Evolutionary conservation across 2,113 vertebrate genomes (phyloP).

Genomic region (Hippocampus zosterae): DNA sequence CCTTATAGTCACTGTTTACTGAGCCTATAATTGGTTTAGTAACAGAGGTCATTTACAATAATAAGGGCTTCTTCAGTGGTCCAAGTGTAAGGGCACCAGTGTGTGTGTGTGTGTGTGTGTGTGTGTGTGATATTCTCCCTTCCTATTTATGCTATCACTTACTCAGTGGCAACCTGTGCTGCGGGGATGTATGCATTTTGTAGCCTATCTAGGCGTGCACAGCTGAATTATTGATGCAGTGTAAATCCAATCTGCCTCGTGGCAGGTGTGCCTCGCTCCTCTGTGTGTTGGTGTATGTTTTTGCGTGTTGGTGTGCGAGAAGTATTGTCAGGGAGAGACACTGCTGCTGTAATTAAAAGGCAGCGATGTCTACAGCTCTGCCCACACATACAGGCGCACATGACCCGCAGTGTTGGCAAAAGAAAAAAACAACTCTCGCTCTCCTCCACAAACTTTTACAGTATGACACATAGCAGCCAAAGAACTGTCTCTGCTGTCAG

Average conservation of each 20-base stretch:
- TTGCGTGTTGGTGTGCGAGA: constrained; percentile 14
- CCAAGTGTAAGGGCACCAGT: constrained; percentile 1
- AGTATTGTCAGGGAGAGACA: constrained; percentile 30
- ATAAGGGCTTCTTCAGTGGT: constrained; percentile 16
- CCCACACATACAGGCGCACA: constrained; percentile 28
- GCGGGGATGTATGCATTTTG: constrained; percentile 27
- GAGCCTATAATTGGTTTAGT: constrained; percentile 20
- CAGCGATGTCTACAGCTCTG: constrained; percentile 41
- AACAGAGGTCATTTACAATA: constrained; percentile 16
- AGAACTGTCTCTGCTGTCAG: constrained; percentile 43
- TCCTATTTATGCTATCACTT: constrained; percentile 21
- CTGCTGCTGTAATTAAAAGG: constrained; percentile 58
- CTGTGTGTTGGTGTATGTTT: constrained; percentile 27
- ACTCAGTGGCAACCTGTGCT: constrained; percentile 25
- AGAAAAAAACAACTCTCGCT: not conserved
- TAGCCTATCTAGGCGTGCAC: constrained; percentile 23
- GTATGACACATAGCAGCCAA: not conserved
- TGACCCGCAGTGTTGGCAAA: not conserved
- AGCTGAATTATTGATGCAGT: constrained; percentile 65
- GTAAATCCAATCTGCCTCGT: constrained; percentile 61
- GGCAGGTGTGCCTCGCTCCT: constrained; percentile 47
- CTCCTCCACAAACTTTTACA: not conserved
- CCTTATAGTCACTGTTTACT: constrained; percentile 23
- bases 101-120: not conserved
- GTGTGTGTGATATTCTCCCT: not conserved